Evolutionary conservation across 53 echinoderm and acorn worm species (phyloP).

Genomic region (Echinarachnius parma): DNA sequence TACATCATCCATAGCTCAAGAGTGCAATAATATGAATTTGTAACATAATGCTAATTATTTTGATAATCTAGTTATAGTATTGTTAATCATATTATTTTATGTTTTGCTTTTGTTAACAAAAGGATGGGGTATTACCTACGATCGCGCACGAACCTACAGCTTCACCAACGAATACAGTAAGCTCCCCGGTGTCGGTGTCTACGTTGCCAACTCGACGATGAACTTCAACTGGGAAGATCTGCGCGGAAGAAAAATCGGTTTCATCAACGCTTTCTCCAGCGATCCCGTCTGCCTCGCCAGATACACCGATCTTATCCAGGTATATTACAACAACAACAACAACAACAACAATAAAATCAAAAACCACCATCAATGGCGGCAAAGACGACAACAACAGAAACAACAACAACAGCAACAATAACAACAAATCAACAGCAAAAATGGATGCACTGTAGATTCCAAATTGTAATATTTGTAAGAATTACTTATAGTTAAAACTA

Average conservation of each 20-base stretch:
- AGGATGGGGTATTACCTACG: conserved; percentile 84
- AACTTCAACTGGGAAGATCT: conserved; percentile 59
- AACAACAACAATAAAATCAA: neutral
- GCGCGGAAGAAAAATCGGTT: conserved; percentile 38
- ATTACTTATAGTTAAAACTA: too few species aligned
- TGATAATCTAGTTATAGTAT: too few species aligned
- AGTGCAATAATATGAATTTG: too few species aligned
- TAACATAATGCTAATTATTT: too few species aligned
- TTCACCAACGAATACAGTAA: conserved; percentile 75
- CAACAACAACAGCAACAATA: too few species aligned
- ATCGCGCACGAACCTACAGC: conserved; percentile 49
- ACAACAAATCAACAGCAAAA: too few species aligned
- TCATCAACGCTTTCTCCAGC: conserved; percentile 40
- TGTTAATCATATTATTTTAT: too few species aligned
- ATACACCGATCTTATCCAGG: conserved; percentile 35
- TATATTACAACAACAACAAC: neutral
- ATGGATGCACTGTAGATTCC: too few species aligned
- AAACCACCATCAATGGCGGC: too few species aligned
- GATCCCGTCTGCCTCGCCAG: conserved; percentile 47
- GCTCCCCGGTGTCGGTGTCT: conserved; percentile 40
- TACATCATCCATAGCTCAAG: too few species aligned
- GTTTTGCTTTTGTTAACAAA: neutral
- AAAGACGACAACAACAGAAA: too few species aligned
- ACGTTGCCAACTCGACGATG: conserved; percentile 30
- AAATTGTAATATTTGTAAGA: too few species aligned